A percentile compares a stretch with the other conserved stretches of the same genome.
Evolutionary conservation across 1,140 invertebrate genomes (phyloP).

Genomic region (Monochamus saltuarius): DNA sequence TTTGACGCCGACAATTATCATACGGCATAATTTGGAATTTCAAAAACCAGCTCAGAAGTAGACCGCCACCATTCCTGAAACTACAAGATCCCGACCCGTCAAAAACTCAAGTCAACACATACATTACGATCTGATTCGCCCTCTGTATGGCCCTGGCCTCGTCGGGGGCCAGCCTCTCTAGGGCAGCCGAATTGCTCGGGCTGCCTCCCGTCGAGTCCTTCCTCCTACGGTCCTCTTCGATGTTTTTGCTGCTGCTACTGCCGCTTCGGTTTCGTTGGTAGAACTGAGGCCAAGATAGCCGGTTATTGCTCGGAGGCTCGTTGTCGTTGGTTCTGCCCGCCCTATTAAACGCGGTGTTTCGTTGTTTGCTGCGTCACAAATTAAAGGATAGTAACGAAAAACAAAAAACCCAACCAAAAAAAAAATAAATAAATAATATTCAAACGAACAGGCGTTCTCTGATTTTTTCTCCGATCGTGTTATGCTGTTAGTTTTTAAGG

Average conservation of each 20-base stretch:
- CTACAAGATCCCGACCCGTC: neutral
- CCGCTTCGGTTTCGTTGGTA: slow-evolving; percentile 43
- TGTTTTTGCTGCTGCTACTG: slow-evolving; percentile 20
- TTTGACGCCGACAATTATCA: no score
- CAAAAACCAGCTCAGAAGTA: neutral
- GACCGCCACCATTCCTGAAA: neutral
- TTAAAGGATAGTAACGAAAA: slow-evolving; percentile 11
- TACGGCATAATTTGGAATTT: no score
- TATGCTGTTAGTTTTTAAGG: no score
- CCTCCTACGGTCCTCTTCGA: slow-evolving; percentile 34
- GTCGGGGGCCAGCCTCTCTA: slow-evolving; percentile 64
- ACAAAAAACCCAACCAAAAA: neutral
- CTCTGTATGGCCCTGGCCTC: slow-evolving; percentile 77
- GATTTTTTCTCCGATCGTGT: no score
- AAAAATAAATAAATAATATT: no score
- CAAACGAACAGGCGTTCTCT: no score
- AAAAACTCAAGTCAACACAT: slow-evolving; percentile 54
- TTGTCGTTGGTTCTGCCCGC: slow-evolving; percentile 36
- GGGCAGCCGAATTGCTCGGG: slow-evolving; percentile 49
- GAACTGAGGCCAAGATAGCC: slow-evolving; percentile 49
- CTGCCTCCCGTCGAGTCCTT: slow-evolving; percentile 34
- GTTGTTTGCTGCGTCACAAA: slow-evolving; percentile 43
- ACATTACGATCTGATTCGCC: slow-evolving; percentile 83
- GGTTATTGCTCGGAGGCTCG: slow-evolving; percentile 37
- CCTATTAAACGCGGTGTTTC: slow-evolving; percentile 42